A percentile compares a stretch with the other conserved stretches of the same genome.
These are phyloP conservation scores for Pedicia rivosa DNA, from an alignment of 2,888 invertebrate genomes.

Conservation along the genomic window DNA sequence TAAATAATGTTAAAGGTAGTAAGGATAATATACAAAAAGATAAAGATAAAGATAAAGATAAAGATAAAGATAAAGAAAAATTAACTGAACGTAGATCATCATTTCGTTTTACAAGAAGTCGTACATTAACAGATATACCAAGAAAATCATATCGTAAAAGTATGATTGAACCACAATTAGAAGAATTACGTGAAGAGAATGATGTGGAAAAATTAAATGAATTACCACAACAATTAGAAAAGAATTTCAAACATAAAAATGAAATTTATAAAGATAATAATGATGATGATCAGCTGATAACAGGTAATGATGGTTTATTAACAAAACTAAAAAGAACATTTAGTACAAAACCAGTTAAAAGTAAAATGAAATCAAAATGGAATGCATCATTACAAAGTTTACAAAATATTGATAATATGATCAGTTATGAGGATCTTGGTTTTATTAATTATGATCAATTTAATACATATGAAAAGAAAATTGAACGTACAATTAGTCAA, in stretches of 20 bases:
- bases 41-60: constrained; percentile 6
- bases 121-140: constrained; percentile 26
- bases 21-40: constrained; percentile 25
- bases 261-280: too few species aligned
- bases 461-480: constrained; percentile 30
- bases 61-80: constrained; percentile 14
- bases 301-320: constrained; percentile 23
- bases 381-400: constrained; percentile 35
- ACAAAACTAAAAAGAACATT: constrained; percentile 24
- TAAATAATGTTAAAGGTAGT: constrained; percentile 26
- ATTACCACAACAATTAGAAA: too few species aligned
- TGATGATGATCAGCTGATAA: neutral
- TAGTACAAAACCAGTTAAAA: constrained; percentile 15
- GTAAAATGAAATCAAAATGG: constrained; percentile 32
- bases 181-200: constrained; percentile 26
- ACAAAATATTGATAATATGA: constrained; percentile 37
- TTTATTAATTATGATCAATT: constrained; percentile 39
- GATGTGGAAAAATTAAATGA: neutral
- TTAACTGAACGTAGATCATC: too few species aligned
- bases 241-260: too few species aligned
- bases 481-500: constrained; percentile 23
- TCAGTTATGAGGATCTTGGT: constrained; percentile 39
- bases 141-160: constrained; percentile 21
- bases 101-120: constrained; percentile 26
- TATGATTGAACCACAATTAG: constrained; percentile 26